phyloP scores from a whole-genome alignment of 2,888 invertebrate species.

The Sphecodes monilicornis region DNA sequence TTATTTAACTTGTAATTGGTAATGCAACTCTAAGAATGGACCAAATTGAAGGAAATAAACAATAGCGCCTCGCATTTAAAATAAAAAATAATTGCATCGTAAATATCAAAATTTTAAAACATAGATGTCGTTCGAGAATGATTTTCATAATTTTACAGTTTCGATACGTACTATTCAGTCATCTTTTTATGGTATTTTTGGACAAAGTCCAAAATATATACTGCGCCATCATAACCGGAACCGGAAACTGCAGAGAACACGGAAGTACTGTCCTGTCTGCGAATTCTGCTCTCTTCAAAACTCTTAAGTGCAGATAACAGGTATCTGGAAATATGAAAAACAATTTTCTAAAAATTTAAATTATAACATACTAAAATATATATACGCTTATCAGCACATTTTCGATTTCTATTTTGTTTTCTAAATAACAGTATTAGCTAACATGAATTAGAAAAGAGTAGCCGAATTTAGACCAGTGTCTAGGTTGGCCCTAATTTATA shows the following conservation, averaged over 20 bases:
- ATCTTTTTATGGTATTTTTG: constrained; percentile 63
- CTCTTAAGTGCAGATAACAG: constrained; percentile 84
- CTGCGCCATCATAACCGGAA: constrained; percentile 77
- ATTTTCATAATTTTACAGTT: neutral
- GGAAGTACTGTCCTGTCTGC: constrained; percentile 82
- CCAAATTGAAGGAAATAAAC: neutral
- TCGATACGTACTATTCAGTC: constrained; percentile 71
- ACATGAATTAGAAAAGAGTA: no score
- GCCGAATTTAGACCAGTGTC: no score
- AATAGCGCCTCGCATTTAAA: neutral
- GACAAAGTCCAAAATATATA: constrained; percentile 76
- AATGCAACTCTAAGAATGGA: neutral
- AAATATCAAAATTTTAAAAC: neutral
- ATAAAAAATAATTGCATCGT: neutral
- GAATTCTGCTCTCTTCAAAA: constrained; percentile 79
- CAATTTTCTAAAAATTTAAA: neutral
- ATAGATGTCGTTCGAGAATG: neutral
- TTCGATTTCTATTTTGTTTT: no score
- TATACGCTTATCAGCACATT: no score
- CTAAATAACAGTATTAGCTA: no score
- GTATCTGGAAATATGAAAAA: constrained; percentile 83
- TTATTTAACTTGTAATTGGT: neutral
- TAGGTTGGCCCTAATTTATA: no score
- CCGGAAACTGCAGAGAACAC: constrained; percentile 81
- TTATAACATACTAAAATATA: neutral